Evolutionary conservation across 2,888 invertebrate genomes (phyloP).

Genomic region (Ectemnius continuus): DNA sequence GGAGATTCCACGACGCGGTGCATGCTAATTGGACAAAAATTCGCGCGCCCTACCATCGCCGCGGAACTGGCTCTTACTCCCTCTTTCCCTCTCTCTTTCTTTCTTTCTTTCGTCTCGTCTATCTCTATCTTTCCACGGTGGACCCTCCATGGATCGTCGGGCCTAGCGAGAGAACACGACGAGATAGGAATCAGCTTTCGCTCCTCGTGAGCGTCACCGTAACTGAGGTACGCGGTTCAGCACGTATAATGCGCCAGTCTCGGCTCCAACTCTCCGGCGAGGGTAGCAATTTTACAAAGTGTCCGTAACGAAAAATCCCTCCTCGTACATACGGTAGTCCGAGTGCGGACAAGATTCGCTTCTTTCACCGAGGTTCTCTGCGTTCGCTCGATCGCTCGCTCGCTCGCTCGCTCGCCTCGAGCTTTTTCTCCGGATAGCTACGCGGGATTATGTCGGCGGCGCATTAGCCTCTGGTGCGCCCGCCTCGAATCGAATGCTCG

Average conservation of each 20-base stretch:
- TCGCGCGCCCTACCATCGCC: constrained; percentile 36
- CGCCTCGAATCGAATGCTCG: constrained; percentile 34
- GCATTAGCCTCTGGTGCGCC: constrained; percentile 53
- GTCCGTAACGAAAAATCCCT: constrained; percentile 42
- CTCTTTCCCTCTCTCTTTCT: constrained; percentile 11
- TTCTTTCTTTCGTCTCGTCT: constrained; percentile 33
- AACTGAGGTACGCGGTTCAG: constrained; percentile 50
- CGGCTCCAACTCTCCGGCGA: constrained; percentile 29
- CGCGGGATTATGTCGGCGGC: constrained; percentile 57
- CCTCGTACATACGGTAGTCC: neutral
- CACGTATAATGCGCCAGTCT: constrained; percentile 41
- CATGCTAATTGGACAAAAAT: constrained; percentile 70
- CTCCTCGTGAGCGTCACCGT: constrained; percentile 66
- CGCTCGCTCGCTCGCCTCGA: constrained; percentile 21
- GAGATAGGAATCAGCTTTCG: constrained; percentile 67
- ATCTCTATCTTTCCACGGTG: constrained; percentile 1
- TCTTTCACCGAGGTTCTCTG: constrained; percentile 10
- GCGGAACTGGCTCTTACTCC: neutral
- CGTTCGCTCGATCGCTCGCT: constrained; percentile 11
- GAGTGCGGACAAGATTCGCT: constrained; percentile 3
- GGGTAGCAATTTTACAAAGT: constrained; percentile 65
- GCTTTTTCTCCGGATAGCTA: constrained; percentile 42
- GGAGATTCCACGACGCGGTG: constrained; percentile 63
- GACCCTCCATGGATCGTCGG: constrained; percentile 55
- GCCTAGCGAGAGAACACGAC: constrained; percentile 60